A percentile compares a stretch with the other conserved stretches of the same genome.
Evolutionary conservation across 2,888 invertebrate genomes (phyloP).

Genomic region (Hipparchia semele): DNA sequence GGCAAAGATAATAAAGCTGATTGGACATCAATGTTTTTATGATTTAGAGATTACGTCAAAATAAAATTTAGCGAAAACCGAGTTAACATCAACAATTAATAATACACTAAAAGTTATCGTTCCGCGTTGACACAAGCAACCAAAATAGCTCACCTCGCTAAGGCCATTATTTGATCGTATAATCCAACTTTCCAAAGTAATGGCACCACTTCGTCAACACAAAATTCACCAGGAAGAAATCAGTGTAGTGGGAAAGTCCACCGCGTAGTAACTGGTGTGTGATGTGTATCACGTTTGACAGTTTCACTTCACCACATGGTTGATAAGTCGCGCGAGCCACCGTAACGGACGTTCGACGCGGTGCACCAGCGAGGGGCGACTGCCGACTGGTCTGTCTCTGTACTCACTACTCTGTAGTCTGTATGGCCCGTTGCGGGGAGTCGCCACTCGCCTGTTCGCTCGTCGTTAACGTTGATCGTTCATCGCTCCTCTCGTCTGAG

Average conservation of each 20-base stretch:
- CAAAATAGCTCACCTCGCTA: slow-evolving; percentile 83
- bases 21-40: neutral
- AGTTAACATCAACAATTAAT: slow-evolving; percentile 62
- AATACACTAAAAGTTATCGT: slow-evolving; percentile 76
- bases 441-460: slow-evolving; percentile 45
- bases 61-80: slow-evolving; percentile 14
- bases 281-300: slow-evolving; percentile 79
- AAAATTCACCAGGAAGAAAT: slow-evolving; percentile 61
- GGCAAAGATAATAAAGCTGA: neutral
- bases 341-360: slow-evolving; percentile 65
- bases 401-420: neutral
- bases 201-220: slow-evolving; percentile 74
- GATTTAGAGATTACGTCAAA: neutral
- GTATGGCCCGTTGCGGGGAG: slow-evolving; percentile 31
- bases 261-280: slow-evolving; percentile 66
- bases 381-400: slow-evolving; percentile 33
- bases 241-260: slow-evolving; percentile 57
- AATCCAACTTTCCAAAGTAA: slow-evolving; percentile 80
- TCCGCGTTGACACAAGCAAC: slow-evolving; percentile 81
- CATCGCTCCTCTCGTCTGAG: slow-evolving; percentile 51
- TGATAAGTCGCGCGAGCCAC: slow-evolving; percentile 60
- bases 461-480: slow-evolving; percentile 16
- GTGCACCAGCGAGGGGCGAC: slow-evolving; percentile 72
- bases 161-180: slow-evolving; percentile 82
- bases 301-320: slow-evolving; percentile 83